phyloP scores from a whole-genome alignment of 2,797 vertebrate species.

The Scolopax rusticola region DNA sequence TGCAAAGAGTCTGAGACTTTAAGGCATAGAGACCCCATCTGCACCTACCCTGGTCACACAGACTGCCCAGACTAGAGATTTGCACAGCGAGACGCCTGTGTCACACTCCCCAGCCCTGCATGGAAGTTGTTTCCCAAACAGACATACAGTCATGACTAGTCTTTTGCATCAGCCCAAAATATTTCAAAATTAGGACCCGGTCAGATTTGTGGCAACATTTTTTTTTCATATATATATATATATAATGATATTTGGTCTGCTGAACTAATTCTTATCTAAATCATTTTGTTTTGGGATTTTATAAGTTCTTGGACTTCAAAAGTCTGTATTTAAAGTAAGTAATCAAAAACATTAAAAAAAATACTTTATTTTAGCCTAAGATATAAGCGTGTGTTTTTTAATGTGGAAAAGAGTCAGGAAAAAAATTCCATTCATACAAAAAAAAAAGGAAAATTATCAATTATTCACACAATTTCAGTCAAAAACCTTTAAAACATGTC shows the following conservation, averaged over 20 bases:
- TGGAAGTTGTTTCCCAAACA: background rate
- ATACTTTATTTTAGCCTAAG: background rate
- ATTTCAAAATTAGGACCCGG: background rate
- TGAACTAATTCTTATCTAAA: background rate
- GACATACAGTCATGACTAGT: background rate
- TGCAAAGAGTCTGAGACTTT: background rate
- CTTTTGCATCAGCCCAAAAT: background rate
- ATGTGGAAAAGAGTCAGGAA: background rate
- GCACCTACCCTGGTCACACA: background rate
- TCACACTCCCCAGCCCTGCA: background rate
- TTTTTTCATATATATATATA: background rate
- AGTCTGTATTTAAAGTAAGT: background rate
- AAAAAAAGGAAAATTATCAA: background rate
- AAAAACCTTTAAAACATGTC: background rate
- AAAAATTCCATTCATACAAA: background rate
- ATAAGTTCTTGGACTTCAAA: background rate
- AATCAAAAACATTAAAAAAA: background rate
- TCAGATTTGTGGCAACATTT: background rate
- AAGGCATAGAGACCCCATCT: background rate
- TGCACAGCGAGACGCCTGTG: background rate
- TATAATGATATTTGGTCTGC: background rate
- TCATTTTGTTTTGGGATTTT: background rate
- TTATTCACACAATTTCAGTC: background rate
- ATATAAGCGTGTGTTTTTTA: background rate
- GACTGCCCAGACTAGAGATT: background rate